Percentiles rank a stretch among this genome's conserved stretches.
Evolutionary conservation across 1,140 invertebrate species (phyloP).

Genomic region (Globodera ellingtonae): DNA sequence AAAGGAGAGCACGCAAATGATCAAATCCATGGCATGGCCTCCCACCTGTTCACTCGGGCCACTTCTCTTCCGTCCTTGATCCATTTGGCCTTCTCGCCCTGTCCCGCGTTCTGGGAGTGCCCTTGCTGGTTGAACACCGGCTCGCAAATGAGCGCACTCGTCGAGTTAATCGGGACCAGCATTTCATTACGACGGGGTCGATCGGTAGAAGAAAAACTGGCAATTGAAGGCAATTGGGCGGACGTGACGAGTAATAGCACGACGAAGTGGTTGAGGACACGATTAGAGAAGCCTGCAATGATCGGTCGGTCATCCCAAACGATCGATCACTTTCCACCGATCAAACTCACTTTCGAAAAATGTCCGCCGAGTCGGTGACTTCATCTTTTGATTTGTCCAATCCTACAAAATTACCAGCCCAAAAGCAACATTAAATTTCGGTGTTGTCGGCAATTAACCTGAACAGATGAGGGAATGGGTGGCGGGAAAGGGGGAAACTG

Average conservation of each 20-base stretch:
- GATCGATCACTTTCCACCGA: no score
- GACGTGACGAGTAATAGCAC: not conserved
- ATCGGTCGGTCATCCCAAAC: no score
- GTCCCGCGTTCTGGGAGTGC: not conserved
- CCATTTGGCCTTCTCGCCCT: slow-evolving; percentile 16
- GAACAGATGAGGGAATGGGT: no score
- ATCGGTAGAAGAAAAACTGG: slow-evolving; percentile 1
- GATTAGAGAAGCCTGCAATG: not conserved
- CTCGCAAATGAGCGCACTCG: slow-evolving; percentile 23
- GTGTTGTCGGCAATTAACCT: not conserved
- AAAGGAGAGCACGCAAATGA: no score
- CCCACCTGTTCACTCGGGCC: slow-evolving; percentile 20
- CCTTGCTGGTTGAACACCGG: slow-evolving; percentile 14
- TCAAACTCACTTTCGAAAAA: no score
- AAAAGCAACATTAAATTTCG: no score
- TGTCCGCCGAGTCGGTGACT: no score
- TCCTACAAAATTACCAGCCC: no score
- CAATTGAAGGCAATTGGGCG: not conserved
- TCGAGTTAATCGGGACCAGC: slow-evolving; percentile 25
- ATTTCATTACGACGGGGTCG: slow-evolving; percentile 17
- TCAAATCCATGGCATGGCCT: not conserved
- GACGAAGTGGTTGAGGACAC: not conserved
- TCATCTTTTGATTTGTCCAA: no score
- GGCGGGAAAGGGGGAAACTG: no score
- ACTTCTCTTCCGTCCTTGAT: slow-evolving; percentile 23